phyloP scores from a whole-genome alignment of 2,113 vertebrate species.

The Antigone vipio region DNA sequence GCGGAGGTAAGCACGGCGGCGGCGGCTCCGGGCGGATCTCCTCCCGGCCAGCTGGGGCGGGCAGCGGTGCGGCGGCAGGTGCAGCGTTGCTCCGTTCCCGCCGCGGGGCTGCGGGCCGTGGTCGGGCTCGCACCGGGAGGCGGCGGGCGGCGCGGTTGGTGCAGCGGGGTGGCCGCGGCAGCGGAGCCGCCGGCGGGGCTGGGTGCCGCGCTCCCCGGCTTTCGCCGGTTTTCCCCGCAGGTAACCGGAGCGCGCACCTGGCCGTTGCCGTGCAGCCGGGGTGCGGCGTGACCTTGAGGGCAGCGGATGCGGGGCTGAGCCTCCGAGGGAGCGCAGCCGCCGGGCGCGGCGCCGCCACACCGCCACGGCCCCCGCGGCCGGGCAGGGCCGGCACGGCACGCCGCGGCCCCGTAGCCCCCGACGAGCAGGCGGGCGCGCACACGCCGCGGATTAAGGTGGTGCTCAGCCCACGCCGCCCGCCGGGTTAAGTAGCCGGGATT shows the following conservation, averaged over 20 bases:
- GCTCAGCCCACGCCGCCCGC: not conserved
- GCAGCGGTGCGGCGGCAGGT: not conserved
- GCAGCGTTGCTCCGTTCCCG: not conserved
- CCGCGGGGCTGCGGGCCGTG: not conserved
- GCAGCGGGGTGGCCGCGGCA: not conserved
- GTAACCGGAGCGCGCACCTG: constrained; percentile 6
- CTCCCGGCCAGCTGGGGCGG: not conserved
- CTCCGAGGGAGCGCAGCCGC: not conserved
- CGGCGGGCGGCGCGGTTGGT: not conserved
- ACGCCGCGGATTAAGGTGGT: constrained; percentile 12
- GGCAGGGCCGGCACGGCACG: not conserved
- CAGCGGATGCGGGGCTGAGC: constrained; percentile 11
- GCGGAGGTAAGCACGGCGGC: not conserved
- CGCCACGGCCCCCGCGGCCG: not conserved
- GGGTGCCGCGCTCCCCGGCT: not conserved
- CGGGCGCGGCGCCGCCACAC: not conserved
- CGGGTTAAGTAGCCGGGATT: constrained; percentile 56
- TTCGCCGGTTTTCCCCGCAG: not conserved
- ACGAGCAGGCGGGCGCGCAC: not conserved
- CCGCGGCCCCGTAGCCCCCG: not conserved
- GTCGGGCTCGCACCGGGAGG: not conserved
- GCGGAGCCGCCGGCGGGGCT: not conserved
- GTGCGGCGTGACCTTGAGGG: constrained; percentile 73
- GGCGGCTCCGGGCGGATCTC: not conserved
- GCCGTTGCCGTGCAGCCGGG: not conserved